Evolutionary conservation across 92 coral and sea anemone genomes (phyloP).

Genomic region (Metridium senile): DNA sequence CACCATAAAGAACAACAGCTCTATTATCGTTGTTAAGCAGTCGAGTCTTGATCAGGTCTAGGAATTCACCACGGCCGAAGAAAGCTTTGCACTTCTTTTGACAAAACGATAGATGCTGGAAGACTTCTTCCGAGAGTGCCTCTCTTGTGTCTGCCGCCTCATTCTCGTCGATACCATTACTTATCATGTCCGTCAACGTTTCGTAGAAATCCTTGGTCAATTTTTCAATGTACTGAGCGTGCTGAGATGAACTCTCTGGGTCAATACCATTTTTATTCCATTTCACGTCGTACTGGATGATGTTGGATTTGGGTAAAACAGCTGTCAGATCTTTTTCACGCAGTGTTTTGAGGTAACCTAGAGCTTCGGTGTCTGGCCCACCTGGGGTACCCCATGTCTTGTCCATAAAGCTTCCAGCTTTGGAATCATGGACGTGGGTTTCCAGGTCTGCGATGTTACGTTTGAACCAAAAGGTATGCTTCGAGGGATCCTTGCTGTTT

Average conservation of each 20-base stretch:
- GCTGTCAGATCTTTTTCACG: conserved; percentile 78
- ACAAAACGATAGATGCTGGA: conserved; percentile 88
- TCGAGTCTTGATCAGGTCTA: conserved; percentile 52
- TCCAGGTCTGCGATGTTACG: conserved; percentile 69
- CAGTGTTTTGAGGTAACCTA: conserved; percentile 52
- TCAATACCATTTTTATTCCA: conserved; percentile 92
- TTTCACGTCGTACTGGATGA: conserved; percentile 63
- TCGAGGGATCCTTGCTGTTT: conserved; percentile 61
- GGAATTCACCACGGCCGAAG: conserved; percentile 74
- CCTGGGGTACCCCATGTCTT: conserved; percentile 79
- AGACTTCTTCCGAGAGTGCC: conserved; percentile 78
- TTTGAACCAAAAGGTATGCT: conserved; percentile 95
- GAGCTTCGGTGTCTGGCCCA: conserved; percentile 75
- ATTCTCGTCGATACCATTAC: conserved; percentile 69
- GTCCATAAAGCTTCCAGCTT: conserved; percentile 89
- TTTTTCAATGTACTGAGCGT: conserved; percentile 78
- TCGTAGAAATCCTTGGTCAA: conserved; percentile 78
- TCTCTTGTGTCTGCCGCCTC: conserved; percentile 71
- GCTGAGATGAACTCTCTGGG: conserved; percentile 59
- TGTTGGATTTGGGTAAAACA: conserved; percentile 57
- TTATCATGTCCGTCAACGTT: conserved; percentile 70
- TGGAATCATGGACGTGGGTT: conserved; percentile 53
- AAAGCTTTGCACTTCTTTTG: conserved; percentile 86
- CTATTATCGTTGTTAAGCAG: conserved; percentile 57
- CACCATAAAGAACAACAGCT: conserved; percentile 76